Evolutionary conservation across 2,888 invertebrate species (phyloP).

Genomic region (Rhopalosiphum nymphaeae): DNA sequence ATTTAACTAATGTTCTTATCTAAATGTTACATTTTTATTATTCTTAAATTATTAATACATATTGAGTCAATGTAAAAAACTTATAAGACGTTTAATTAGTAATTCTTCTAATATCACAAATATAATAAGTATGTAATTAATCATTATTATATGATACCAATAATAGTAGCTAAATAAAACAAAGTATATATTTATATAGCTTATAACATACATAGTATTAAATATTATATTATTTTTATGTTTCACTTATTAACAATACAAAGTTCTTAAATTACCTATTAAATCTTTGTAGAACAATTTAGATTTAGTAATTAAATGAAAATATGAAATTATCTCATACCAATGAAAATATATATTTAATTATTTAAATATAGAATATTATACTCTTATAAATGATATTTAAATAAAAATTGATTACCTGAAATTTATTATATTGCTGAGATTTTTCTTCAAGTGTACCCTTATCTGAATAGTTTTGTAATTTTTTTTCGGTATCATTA

Average conservation of each 20-base stretch:
- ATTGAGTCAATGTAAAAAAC: background rate
- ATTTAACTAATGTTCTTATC: background rate
- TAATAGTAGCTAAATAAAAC: background rate
- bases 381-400: background rate
- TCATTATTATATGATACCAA: background rate
- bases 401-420: conserved; percentile 74
- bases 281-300: too few species aligned
- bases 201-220: background rate
- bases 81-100: background rate
- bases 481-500: conserved; percentile 84
- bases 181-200: background rate
- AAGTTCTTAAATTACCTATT: too few species aligned
- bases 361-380: background rate
- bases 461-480: conserved; percentile 87
- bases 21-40: background rate
- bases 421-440: conserved; percentile 90
- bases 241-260: background rate
- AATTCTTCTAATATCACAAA: background rate
- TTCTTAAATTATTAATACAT: background rate
- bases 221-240: background rate
- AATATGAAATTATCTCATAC: background rate
- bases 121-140: background rate
- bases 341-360: too few species aligned
- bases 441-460: conserved; percentile 90
- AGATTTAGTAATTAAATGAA: background rate